Conservation (phyloP, 2,797 vertebrate genomes). For the Diglossa cyanea region DNA sequence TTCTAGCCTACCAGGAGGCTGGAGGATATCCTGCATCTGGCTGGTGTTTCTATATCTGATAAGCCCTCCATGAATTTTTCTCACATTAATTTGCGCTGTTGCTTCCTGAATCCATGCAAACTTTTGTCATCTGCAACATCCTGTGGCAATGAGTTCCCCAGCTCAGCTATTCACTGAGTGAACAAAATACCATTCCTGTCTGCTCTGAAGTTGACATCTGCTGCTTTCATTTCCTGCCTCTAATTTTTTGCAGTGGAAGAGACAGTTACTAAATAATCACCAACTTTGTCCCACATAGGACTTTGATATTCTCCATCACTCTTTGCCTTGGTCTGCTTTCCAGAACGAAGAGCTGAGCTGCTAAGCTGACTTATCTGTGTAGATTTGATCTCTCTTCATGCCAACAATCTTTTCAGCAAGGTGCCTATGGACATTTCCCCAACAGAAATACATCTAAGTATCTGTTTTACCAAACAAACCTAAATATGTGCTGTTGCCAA, state of each 20-base stretch:
- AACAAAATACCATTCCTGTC: neutral
- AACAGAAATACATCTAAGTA: neutral
- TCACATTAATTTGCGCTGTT: neutral
- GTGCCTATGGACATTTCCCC: neutral
- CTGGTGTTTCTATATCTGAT: neutral
- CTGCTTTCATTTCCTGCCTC: conserved; percentile 22
- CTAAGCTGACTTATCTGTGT: neutral
- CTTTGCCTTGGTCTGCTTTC: neutral
- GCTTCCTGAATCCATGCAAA: neutral
- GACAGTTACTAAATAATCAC: neutral
- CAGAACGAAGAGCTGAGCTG: neutral
- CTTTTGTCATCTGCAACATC: neutral
- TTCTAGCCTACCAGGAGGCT: neutral
- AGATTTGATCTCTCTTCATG: neutral
- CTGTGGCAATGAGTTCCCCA: neutral
- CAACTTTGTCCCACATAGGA: neutral
- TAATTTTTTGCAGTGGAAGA: neutral
- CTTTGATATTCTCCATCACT: neutral
- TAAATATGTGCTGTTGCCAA: neutral
- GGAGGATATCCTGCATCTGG: neutral
- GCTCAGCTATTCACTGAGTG: neutral
- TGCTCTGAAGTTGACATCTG: neutral
- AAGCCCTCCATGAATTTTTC: neutral
- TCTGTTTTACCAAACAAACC: neutral
- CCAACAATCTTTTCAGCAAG: neutral